These are phyloP conservation scores for Drosophila elegans DNA, from an alignment of 1,140 invertebrate genomes.

Conservation along the genomic window DNA sequence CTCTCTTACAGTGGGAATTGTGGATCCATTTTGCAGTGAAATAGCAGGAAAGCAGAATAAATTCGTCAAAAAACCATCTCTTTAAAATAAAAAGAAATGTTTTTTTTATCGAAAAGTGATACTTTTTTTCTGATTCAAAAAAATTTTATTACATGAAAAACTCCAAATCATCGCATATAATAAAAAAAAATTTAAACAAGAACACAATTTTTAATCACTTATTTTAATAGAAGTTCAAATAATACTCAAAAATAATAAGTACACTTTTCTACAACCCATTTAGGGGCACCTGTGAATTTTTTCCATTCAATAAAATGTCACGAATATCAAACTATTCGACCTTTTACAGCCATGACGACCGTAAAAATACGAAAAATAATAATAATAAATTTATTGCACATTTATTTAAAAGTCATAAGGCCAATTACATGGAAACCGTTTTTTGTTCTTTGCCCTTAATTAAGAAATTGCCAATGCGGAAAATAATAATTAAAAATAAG, in stretches of 20 bases:
- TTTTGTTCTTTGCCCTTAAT: constrained; percentile 55
- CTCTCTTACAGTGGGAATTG: neutral
- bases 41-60: neutral
- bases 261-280: neutral
- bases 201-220: no score
- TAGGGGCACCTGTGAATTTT: no score
- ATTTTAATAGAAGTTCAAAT: no score
- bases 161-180: no score
- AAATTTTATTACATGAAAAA: no score
- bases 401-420: constrained; percentile 74
- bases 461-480: constrained; percentile 79
- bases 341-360: neutral
- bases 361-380: constrained; percentile 21
- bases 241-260: neutral
- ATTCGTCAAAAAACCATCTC: neutral
- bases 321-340: neutral
- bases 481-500: constrained; percentile 82
- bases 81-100: no score
- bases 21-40: neutral
- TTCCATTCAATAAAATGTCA: neutral
- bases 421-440: constrained; percentile 58
- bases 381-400: constrained; percentile 69
- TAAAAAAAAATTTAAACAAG: no score
- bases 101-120: no score
- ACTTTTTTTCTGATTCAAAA: no score